Base-by-base conservation (phyloP, 1,140 invertebrate genomes). In the Heliconius hermathena region DNA sequence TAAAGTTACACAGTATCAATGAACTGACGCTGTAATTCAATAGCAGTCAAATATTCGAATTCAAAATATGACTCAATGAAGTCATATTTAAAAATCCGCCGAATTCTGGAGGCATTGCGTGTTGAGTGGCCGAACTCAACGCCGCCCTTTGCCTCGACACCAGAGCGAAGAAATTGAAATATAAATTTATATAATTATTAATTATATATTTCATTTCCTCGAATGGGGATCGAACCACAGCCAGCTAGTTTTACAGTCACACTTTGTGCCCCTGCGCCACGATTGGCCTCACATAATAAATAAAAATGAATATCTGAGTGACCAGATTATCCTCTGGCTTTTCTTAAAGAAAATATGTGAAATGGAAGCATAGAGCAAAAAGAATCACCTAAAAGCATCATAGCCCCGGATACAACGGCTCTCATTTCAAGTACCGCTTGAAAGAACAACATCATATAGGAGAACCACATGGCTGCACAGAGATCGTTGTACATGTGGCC, bases 401-500 rank as follows among this genome's bases (percentile, higher is more conserved):
- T 93, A 41, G 96, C 94, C 36, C 98, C 98, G n/a, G 98, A 97
- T 6, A 96, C 95, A 5, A 96, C 94, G 73, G 97, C 97, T 80
- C 96, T 94, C 88, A 99, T 96, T 71, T 96, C 89, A 29, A 96
- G 92, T 9, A 98, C 97, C 81, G 97, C 96, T 94, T 98, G 97
- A 22, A 98, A 96, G 93, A 97, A 99, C 79, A 99, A 96, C 82
- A 99, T 95, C 71, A 98, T 96, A 91, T 99, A 99, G 0, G 97
- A 98, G 93, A 99, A 99, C 98, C 98, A 99, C 97, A 99, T 98
- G 1, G 97, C 97, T 0, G 98, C 98, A 86, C 97, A 97, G 1
- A 99, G 95, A 92, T 99, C 98, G 94, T 99, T 99, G 87, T 98
- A 97, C 70, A 99, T 96, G 91, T 99, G 98, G 1, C 98, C 98